A percentile compares a stretch with the other conserved stretches of the same genome.
Conservation (phyloP, 2,888 invertebrate species). For the Argyresthia albistria region DNA sequence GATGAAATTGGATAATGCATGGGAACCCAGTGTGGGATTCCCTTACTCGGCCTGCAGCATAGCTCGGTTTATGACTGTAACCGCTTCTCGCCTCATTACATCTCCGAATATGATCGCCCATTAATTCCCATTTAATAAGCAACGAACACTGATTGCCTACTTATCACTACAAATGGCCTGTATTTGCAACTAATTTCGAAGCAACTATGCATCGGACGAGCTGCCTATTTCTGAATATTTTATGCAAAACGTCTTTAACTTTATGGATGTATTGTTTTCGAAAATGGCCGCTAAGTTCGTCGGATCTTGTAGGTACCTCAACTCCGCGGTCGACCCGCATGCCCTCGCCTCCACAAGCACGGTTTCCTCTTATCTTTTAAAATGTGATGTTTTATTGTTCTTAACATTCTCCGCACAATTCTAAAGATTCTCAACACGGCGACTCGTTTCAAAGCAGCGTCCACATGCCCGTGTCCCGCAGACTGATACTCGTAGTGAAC, state of each 20-base stretch:
- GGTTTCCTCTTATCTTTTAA: slow-evolving; percentile 13
- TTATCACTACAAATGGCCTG: not conserved
- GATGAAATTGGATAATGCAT: slow-evolving; percentile 68
- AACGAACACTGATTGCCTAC: not conserved
- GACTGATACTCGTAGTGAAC: slow-evolving; percentile 28
- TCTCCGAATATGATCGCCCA: not conserved
- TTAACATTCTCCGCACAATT: too few species aligned
- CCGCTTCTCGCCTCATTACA: slow-evolving; percentile 12
- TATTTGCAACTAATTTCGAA: not conserved
- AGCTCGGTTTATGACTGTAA: slow-evolving; percentile 66
- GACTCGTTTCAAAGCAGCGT: not conserved
- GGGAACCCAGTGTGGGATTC: slow-evolving; percentile 54
- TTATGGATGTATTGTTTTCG: slow-evolving; percentile 62
- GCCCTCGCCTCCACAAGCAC: slow-evolving; percentile 13
- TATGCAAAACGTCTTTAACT: slow-evolving; percentile 17
- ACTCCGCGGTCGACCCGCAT: slow-evolving; percentile 65
- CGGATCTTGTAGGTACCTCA: slow-evolving; percentile 30
- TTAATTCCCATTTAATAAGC: not conserved
- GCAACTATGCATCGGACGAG: too few species aligned
- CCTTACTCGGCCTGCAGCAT: slow-evolving; percentile 41
- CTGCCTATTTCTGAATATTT: not conserved
- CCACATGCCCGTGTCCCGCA: not conserved
- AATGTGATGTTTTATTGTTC: slow-evolving; percentile 22
- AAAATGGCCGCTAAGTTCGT: slow-evolving; percentile 30
- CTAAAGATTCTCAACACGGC: too few species aligned